Percentiles rank a stretch among this genome's conserved stretches.
Conservation (phyloP, 2,888 invertebrate genomes). For the Tortricodes alternella region DNA sequence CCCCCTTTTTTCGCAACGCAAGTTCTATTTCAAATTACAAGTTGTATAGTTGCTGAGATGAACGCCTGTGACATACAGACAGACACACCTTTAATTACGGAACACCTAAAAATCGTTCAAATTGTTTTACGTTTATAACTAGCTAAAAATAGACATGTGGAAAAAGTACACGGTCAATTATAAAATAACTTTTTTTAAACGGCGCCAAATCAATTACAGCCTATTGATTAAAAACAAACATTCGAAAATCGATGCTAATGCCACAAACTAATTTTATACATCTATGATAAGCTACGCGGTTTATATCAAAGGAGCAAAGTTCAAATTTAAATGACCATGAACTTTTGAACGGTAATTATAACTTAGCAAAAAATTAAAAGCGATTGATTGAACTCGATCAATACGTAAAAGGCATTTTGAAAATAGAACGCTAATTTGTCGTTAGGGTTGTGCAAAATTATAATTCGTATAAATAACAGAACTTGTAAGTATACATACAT, state of each 20-base stretch:
- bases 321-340: not conserved
- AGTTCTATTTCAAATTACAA: no score
- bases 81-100: no score
- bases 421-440: constrained; percentile 30
- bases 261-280: not conserved
- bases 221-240: constrained; percentile 45
- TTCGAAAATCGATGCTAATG: constrained; percentile 19
- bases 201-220: constrained; percentile 43
- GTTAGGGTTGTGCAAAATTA: constrained; percentile 12
- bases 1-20: no score
- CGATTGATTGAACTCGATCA: constrained; percentile 30
- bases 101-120: no score
- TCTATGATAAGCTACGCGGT: not conserved
- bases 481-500: no score
- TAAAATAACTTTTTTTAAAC: constrained; percentile 10
- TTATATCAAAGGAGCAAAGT: not conserved
- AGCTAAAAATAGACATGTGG: no score
- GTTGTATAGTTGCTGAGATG: no score
- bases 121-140: no score
- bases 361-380: constrained; percentile 7
- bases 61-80: no score
- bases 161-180: no score
- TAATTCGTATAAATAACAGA: no score
- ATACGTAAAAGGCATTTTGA: constrained; percentile 29
- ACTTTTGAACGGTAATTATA: not conserved